Percentiles rank a stretch among this genome's conserved stretches.
phyloP scores from a whole-genome alignment of 2,113 vertebrate species.

The Serilophus lunatus region DNA sequence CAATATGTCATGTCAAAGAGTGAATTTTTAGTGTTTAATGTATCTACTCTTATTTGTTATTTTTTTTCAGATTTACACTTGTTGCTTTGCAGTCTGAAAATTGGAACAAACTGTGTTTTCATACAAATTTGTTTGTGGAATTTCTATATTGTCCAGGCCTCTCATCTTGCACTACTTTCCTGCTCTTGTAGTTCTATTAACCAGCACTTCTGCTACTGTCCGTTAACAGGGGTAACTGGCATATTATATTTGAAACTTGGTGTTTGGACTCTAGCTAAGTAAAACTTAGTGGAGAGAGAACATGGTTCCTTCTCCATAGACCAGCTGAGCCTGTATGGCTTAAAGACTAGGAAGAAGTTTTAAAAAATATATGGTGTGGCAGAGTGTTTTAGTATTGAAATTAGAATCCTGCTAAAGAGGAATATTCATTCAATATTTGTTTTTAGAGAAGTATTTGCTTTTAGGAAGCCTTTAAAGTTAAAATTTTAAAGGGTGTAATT shows the following conservation, averaged over 20 bases:
- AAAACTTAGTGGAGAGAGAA: not conserved
- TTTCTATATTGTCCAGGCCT: not conserved
- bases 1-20: not conserved
- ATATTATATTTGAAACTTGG: not conserved
- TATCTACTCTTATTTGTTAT: not conserved
- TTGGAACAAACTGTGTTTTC: not conserved
- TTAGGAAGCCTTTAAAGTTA: not conserved
- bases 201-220: not conserved
- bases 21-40: not conserved
- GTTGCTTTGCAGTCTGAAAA: not conserved
- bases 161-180: not conserved
- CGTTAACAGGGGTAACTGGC: not conserved
- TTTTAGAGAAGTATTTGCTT: too few species aligned
- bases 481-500: not conserved
- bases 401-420: not conserved
- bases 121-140: not conserved
- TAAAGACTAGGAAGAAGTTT: not conserved
- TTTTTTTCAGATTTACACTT: not conserved
- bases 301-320: not conserved
- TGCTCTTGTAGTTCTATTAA: not conserved
- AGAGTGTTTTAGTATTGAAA: not conserved
- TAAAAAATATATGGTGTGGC: not conserved
- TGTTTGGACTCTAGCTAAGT: rapidly evolving
- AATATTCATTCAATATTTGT: not conserved
- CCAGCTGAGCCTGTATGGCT: not conserved